Evolutionary conservation across 2,797 vertebrate species (phyloP).

Genomic region (Lutjanus argentimaculatus): DNA sequence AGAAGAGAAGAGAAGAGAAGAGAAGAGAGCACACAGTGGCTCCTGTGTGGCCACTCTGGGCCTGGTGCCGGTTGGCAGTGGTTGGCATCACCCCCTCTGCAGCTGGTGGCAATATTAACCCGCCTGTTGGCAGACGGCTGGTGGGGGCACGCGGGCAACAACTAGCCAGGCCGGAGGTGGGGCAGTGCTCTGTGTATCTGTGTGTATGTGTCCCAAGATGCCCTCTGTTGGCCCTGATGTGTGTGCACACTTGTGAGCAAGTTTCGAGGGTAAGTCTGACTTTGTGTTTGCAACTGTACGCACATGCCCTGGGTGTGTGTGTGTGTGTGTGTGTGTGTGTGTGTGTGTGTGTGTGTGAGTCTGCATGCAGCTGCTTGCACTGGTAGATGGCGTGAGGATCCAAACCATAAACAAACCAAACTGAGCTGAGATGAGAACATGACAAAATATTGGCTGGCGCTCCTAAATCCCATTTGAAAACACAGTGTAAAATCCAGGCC

Average conservation of each 20-base stretch:
- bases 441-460: constrained; percentile 45
- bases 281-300: constrained; percentile 38
- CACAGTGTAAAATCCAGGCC: neutral
- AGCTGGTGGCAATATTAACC: constrained; percentile 82
- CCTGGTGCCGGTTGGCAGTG: constrained; percentile 66
- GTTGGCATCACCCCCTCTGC: constrained; percentile 66
- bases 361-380: constrained; percentile 49
- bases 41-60: constrained; percentile 71
- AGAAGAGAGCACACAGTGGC: constrained; percentile 48
- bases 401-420: constrained; percentile 55
- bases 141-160: constrained; percentile 51
- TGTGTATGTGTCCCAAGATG: constrained; percentile 72
- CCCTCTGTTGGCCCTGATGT: constrained; percentile 66
- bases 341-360: constrained; percentile 18
- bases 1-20: constrained; percentile 8
- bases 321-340: constrained; percentile 15
- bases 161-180: constrained; percentile 52
- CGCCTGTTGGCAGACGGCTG: constrained; percentile 69
- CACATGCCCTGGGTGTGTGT: constrained; percentile 20
- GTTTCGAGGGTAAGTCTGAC: constrained; percentile 46
- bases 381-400: constrained; percentile 46
- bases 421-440: constrained; percentile 41
- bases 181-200: constrained; percentile 9
- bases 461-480: constrained; percentile 46
- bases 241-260: constrained; percentile 45